These are phyloP conservation scores for Stylophora pistillata DNA, from an alignment of 64 coral and sea anemone species.

Conservation along the genomic window DNA sequence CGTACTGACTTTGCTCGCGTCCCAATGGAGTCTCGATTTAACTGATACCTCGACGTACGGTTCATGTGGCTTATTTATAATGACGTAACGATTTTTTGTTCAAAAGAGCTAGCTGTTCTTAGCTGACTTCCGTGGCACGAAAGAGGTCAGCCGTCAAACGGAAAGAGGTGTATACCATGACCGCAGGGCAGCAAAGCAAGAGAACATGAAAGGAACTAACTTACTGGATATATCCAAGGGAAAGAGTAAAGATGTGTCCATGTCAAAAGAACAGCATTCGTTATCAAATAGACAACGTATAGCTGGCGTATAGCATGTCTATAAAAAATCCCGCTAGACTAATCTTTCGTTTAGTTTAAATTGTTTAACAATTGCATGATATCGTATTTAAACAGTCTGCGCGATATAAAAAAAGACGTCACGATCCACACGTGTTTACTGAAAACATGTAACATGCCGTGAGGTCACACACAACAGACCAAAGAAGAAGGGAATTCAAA, in stretches of 20 bases:
- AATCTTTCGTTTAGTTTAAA: not conserved
- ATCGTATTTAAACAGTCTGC: not conserved
- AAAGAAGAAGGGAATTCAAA: too few species aligned
- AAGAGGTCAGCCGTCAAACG: not conserved
- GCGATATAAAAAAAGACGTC: not conserved
- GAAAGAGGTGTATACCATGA: not conserved
- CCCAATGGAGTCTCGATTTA: not conserved
- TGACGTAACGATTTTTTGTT: conserved; percentile 17
- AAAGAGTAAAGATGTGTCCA: too few species aligned
- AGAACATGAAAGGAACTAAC: not conserved
- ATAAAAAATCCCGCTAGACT: not conserved
- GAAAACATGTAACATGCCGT: not conserved
- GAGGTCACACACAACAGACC: not conserved
- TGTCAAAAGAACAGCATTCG: too few species aligned
- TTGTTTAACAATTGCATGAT: conserved; percentile 24
- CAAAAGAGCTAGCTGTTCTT: not conserved
- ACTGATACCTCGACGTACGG: not conserved
- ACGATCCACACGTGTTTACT: not conserved
- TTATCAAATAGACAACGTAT: too few species aligned
- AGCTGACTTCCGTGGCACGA: conserved; percentile 19
- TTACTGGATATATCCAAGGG: too few species aligned
- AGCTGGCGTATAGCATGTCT: too few species aligned
- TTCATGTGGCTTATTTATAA: not conserved
- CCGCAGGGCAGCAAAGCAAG: too few species aligned
- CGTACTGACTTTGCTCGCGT: not conserved